Conservation (phyloP, 37 sponge, comb jelly and placozoan species). For the Theonella swinhoei region DNA sequence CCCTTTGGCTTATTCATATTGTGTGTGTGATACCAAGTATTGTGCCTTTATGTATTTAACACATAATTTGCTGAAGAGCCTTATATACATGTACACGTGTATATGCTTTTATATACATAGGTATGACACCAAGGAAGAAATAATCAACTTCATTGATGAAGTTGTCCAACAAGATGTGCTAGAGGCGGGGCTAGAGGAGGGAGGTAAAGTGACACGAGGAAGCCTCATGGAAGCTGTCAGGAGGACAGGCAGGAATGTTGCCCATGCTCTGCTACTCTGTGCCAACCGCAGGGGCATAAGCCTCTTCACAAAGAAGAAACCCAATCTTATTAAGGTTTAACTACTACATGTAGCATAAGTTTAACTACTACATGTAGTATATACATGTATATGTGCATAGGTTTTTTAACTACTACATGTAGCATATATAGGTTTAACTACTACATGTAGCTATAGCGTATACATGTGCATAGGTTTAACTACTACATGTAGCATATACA, state of each 20-base stretch:
- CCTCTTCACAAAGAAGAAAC: not conserved
- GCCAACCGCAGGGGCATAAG: not conserved
- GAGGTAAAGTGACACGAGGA: not conserved
- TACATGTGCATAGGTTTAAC: too few relatives aligned
- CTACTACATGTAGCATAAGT: not conserved
- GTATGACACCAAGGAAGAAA: not conserved
- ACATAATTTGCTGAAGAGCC: too few relatives aligned
- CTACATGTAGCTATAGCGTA: too few relatives aligned
- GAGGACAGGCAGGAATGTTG: not conserved
- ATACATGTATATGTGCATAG: not conserved
- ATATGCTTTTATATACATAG: too few relatives aligned
- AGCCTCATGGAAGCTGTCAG: not conserved
- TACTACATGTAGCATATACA: not conserved
- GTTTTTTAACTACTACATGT: not conserved
- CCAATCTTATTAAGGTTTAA: not conserved
- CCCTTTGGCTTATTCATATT: too few relatives aligned
- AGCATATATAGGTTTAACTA: not conserved
- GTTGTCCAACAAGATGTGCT: not conserved
- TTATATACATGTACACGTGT: too few relatives aligned
- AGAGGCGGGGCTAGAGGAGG: not conserved
- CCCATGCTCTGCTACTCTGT: not conserved
- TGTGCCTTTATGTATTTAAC: too few relatives aligned
- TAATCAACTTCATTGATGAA: not conserved
- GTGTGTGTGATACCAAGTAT: too few relatives aligned
- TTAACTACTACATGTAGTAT: not conserved